Base-by-base conservation (phyloP, 2,888 invertebrate species). In the Agrochola lychnidis region DNA sequence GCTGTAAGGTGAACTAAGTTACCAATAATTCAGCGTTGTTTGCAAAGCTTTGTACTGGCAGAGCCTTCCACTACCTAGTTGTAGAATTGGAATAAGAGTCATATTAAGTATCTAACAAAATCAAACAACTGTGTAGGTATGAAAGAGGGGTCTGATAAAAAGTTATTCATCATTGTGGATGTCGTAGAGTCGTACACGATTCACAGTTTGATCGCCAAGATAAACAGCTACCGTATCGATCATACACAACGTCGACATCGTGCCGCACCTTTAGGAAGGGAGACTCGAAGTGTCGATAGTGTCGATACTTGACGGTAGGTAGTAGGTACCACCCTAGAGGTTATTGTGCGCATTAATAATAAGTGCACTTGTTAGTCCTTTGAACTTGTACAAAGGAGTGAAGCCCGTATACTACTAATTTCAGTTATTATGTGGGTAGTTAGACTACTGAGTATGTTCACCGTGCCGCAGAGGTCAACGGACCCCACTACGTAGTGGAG, bases 321-420 rank as follows among this genome's bases (percentile, higher is more conserved):
- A 30, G 30, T 30, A 30, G 30, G 30, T 16, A 53, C 59, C 53
- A 22, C 70, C 74, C 79, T 61, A 63, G 53, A 76, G 56, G 63
- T 63, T 74, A 78, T 82, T 80, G 83, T 81, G 75, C 64, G 45
- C 56, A 62, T 74, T 66, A 57, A 73, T 81, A 76, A 69, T 78
- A 76, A 73, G 66, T 64, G 69, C 76, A 72, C 79, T 81, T 72
- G 81, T 76, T 62, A 61, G 74, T 80, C 73, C 78, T 87, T 87
- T 85, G 76, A 80, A 80, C 73, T 74, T 78, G 57, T 56, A 73
- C 64, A 74, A 82, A 80, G 76, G 36, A 73, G 36, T 40, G 79
- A 70, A 74, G 72, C 79, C 81, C 73, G 70, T 48, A 72, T 78
- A 59, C 19, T 36, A 57, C 36, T 67, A 61, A 70, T 75, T 82